Evolutionary conservation across 2,888 invertebrate genomes (phyloP), one percentile per base, ranked within the genome.

Genomic region (Taphrorychus bicolor): DNA sequence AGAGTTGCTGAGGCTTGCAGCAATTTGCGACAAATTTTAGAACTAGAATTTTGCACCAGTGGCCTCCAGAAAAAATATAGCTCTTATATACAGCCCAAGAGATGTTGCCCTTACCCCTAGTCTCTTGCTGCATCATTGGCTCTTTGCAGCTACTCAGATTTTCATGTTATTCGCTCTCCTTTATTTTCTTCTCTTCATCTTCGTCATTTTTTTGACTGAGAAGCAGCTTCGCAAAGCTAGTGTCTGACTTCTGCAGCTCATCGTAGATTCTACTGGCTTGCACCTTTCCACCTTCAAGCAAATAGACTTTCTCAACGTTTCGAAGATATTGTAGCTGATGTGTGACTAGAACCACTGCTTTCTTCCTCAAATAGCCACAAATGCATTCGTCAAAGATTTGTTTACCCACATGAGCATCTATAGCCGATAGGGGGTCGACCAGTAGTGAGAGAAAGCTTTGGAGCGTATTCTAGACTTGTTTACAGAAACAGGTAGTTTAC

Each of bases 371-470:
- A 74, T 88, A 87, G 3, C 85, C 74, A n/a, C 74, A 84, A 53
- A 92, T 85, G 76, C 92, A 93, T 76, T 90, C 87, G 77, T 95
- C 92, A 82, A 95, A 95, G 72, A 96, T 84, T 81, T 93, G 92
- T 0, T 91, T 87, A 1, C 94, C 93, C 1, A 95, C 95, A 78
- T 92, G 91, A 0, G 93, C 87, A 82, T 95, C 95, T 5, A 95
- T 95, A 0, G 95, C 95, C 70, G 93, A 91, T 17, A 95, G 83
- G 0, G 95, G 95, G 83, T 95, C 95, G 80, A 95, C 95, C 58
- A 95, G 82, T 9, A 95, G 82, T 78, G 94, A 95, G 70, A 95
- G n/a, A n/a, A n/a, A n/a, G n/a, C n/a, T n/a, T n/a, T n/a, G n/a
- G n/a, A n/a, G n/a, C n/a, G n/a, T n/a, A n/a, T n/a, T n/a, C n/a